Evolutionary conservation across 2,888 invertebrate species (phyloP), one percentile per base, ranked within the genome.

Genomic region (Nymphalis polychloros): DNA sequence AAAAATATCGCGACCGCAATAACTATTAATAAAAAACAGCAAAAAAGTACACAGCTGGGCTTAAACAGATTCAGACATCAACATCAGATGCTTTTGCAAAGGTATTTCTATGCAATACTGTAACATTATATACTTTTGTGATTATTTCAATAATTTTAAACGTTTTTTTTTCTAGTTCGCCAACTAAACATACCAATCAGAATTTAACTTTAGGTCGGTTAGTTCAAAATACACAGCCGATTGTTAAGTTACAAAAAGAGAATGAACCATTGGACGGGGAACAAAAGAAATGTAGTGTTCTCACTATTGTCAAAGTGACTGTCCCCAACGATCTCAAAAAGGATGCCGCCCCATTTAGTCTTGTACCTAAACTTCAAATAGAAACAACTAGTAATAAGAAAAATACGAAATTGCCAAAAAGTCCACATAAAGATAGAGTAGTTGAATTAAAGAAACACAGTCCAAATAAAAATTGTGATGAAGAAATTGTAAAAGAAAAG

Each of bases 1-100:
- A 83, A 85, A 57, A 90, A 90, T 69, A 85, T 92, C 35, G 79
- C 87, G 50, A 90, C 90, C 64, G 92, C 93, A 5, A 86, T 93
- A 27, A 82, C 86, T 20, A 74, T 90, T 16, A 93, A 93, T 73
- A 92, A 90, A 76, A 91, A 84, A 72, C 85, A 90, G 70, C 89
- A 90, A 68, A 85, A 81, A 73, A 77, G 82, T 31, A 83, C 88
- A 1, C 90, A 93, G 74, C 85, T 77, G 47, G 84, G 81, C 75
- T 78, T 93, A 62, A 77, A 82, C 1, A 87, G 86, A 79, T 89
- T 90, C 69, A 84, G 90, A 73, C 78, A 83, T 60, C 87, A 92
- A 63, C 92, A 93, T 77, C 91, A 92, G 75, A 78, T 83, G 71
- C 78, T 93, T 60, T 76, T 92, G 46, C 89, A 88, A 80, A 91